Evolutionary conservation across 1,140 invertebrate species (phyloP), one percentile per base, ranked within the genome.

Genomic region (Bombus pyrosoma): DNA sequence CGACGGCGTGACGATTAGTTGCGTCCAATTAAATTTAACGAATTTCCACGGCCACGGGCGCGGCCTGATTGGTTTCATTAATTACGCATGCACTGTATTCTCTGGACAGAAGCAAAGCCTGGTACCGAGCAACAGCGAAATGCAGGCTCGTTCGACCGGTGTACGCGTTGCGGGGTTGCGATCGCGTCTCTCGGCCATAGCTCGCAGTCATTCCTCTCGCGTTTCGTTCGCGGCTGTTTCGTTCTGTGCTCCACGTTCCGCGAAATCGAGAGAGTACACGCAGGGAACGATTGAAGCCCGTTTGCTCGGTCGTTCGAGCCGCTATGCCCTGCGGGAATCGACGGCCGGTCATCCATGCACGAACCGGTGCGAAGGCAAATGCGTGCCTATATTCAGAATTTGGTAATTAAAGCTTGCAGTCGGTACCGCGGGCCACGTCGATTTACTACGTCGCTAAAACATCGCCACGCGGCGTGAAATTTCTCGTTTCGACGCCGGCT

Each of bases 1-100:
- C 87, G 89, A 1, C 43, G 89, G 1, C 43, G 10, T 28, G 59
- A 62, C 84, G 92, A 94, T 94, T 93, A 94, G 91, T 93, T 87
- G 91, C 92, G 91, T 94, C 93, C 94, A 94, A 94, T 95, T 94
- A 94, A 95, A 94, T 94, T 95, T 94, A 95, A 94, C 93, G 93
- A 94, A 95, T 90, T 90, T 88, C 85, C 86, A 74, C 87, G 91
- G 86, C 86, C 74, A 86, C 89, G 87, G 89, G 89, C 66, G 28
- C 89, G 91, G 92, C 88, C 93, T 94, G 94, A 95, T 95, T 95
- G 93, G 94, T 94, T 95, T 94, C 93, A 94, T 95, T 94, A 94
- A 94, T 95, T 94, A 94, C 93, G 92, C 93, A 94, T 93, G 92
- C 92, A 93, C 83, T 62, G 28, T n/a, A 28, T 91, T 15, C 62